Conservation (phyloP, 2,797 vertebrate species). For the Sylvia borin region DNA sequence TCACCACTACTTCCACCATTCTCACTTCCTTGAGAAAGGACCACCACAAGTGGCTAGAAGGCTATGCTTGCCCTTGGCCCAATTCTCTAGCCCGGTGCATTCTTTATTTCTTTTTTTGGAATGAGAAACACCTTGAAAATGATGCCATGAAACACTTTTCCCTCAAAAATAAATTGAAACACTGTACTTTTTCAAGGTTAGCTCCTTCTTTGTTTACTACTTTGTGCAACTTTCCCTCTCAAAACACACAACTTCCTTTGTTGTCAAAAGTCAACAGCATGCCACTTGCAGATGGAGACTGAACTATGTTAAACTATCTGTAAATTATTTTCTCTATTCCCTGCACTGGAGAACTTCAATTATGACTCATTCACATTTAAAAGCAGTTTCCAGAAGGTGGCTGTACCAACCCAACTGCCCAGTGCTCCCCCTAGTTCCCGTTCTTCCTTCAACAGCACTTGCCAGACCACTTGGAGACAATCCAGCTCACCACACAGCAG, state of each 20-base stretch:
- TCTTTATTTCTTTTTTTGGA: not conserved
- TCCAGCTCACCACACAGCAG: not conserved
- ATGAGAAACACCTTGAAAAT: not conserved
- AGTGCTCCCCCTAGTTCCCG: fast-evolving
- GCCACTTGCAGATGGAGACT: not conserved
- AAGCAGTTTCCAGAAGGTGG: not conserved
- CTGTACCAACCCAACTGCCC: not conserved
- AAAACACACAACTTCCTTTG: not conserved
- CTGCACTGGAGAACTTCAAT: not conserved
- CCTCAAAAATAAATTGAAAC: not conserved
- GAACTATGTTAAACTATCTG: not conserved
- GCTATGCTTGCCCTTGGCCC: not conserved
- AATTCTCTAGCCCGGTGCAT: not conserved
- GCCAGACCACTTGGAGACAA: not conserved
- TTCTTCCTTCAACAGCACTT: not conserved
- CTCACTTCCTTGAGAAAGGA: not conserved
- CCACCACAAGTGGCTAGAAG: not conserved
- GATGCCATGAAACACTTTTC: not conserved
- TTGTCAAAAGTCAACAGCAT: not conserved
- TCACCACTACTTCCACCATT: not conserved
- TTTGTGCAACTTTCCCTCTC: not conserved
- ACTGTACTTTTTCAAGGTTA: not conserved
- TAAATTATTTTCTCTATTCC: not conserved
- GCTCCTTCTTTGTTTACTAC: not conserved
- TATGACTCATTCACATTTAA: not conserved